Evolutionary conservation across 2,888 invertebrate genomes (phyloP).

Genomic region (Oasisia sp.): DNA sequence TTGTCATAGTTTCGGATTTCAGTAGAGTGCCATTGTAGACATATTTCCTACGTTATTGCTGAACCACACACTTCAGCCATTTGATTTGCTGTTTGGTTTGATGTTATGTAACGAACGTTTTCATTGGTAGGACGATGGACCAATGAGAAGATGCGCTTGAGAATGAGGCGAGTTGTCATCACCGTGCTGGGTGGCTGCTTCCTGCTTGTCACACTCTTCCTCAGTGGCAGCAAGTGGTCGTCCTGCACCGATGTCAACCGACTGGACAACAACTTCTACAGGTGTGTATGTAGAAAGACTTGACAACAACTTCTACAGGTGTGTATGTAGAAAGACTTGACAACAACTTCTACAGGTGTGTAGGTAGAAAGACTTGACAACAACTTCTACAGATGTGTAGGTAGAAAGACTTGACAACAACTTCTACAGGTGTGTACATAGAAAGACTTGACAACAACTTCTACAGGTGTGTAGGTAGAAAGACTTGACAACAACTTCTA

Average conservation of each 20-base stretch:
- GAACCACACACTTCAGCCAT: not conserved
- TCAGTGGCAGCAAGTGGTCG: not conserved
- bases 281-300: too few relatives aligned
- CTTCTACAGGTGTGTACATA: not conserved
- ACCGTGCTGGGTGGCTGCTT: not conserved
- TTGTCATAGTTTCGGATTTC: too few relatives aligned
- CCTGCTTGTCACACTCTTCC: not conserved
- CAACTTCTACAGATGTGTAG: not conserved
- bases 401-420: not conserved
- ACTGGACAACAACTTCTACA: not conserved
- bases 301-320: not conserved
- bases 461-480: not conserved
- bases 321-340: not conserved
- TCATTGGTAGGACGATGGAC: constrained; percentile 13
- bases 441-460: not conserved
- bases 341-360: not conserved
- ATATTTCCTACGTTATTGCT: not conserved
- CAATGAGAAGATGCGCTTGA: constrained; percentile 5
- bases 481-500: not conserved
- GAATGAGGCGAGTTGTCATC: not conserved
- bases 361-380: not conserved
- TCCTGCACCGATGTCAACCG: not conserved
- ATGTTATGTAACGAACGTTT: not conserved
- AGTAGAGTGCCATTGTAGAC: too few relatives aligned
- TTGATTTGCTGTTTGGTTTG: not conserved